A percentile compares a stretch with the other conserved stretches of the same genome.
Conservation (phyloP, 2,113 vertebrate genomes). For the Dipodomys stephensi region DNA sequence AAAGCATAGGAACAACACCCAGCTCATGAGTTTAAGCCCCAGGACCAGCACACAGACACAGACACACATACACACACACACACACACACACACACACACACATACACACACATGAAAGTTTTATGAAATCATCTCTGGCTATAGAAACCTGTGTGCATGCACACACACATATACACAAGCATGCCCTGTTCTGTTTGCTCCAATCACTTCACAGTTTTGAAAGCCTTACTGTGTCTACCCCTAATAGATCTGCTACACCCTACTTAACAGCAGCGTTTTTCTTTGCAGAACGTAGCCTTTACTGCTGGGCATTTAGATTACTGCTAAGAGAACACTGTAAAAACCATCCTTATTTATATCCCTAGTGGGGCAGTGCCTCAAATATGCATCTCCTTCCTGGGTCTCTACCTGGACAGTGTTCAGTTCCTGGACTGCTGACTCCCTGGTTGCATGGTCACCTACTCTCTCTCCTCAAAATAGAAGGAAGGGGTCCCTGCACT, state of each 20-base stretch:
- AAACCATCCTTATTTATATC: neutral
- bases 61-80: too few species aligned
- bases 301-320: neutral
- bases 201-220: neutral
- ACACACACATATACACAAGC: too few species aligned
- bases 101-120: neutral
- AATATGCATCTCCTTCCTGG: neutral
- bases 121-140: neutral
- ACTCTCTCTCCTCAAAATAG: conserved; percentile 50
- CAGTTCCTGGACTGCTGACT: conserved; percentile 8
- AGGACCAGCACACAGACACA: too few species aligned
- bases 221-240: neutral
- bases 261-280: neutral
- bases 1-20: too few species aligned
- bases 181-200: neutral
- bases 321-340: neutral
- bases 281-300: neutral
- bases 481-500: conserved; percentile 25
- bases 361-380: neutral
- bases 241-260: neutral
- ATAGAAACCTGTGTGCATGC: neutral
- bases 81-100: too few species aligned
- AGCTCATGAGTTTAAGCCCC: too few species aligned
- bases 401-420: neutral
- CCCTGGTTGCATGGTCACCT: neutral